Evolutionary conservation across 2,797 vertebrate genomes (phyloP).

Genomic region (Ptychadena robeensis): DNA sequence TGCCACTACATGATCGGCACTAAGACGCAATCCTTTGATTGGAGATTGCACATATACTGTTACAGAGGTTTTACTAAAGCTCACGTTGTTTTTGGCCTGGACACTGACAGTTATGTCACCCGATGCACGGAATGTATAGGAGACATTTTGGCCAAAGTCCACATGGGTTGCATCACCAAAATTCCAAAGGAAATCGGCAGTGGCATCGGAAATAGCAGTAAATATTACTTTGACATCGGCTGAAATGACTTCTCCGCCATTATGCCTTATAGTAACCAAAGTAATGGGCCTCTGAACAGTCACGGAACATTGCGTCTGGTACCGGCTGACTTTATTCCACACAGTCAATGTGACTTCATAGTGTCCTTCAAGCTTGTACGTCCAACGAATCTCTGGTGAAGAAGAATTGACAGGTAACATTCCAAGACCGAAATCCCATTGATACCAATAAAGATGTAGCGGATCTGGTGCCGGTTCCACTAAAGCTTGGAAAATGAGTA

Average conservation of each 20-base stretch:
- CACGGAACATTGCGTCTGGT: constrained; percentile 67
- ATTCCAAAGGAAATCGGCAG: constrained; percentile 75
- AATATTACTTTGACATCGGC: constrained; percentile 70
- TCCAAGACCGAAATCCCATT: constrained; percentile 69
- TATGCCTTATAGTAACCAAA: constrained; percentile 65
- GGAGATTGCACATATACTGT: constrained; percentile 69
- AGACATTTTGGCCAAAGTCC: constrained; percentile 64
- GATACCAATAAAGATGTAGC: constrained; percentile 66
- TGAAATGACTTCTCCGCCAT: constrained; percentile 52
- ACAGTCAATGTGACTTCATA: constrained; percentile 70
- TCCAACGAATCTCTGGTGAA: constrained; percentile 69
- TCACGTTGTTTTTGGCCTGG: constrained; percentile 74
- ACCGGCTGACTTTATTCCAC: constrained; percentile 73
- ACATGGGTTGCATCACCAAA: constrained; percentile 76
- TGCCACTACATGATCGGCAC: constrained; percentile 63
- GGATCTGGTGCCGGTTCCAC: constrained; percentile 65
- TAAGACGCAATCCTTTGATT: constrained; percentile 70
- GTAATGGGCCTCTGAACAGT: constrained; percentile 72
- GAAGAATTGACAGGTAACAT: constrained; percentile 51
- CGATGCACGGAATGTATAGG: constrained; percentile 70
- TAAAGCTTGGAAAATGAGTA: constrained; percentile 70
- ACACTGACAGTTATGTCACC: constrained; percentile 71
- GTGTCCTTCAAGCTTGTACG: constrained; percentile 72
- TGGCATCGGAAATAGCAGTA: constrained; percentile 71
- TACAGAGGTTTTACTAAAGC: constrained; percentile 64